phyloP scores from a whole-genome alignment of 2,888 invertebrate genomes.

The Dorcus hopei region DNA sequence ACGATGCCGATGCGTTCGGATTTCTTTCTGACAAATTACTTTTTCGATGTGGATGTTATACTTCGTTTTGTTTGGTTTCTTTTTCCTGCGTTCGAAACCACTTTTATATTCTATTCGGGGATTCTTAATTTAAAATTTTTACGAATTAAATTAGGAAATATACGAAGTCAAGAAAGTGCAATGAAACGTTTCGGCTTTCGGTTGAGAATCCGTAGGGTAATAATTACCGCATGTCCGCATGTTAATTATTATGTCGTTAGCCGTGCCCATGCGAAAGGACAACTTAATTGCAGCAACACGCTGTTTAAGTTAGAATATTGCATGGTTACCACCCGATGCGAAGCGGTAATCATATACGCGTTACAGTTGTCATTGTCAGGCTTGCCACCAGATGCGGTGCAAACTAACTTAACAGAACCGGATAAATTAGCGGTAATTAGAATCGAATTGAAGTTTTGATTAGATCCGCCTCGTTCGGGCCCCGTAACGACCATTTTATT shows the following conservation, averaged over 20 bases:
- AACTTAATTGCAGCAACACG: constrained; percentile 10
- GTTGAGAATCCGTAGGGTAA: background rate
- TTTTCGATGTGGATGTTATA: no score
- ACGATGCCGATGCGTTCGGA: no score
- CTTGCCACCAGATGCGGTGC: constrained; percentile 30
- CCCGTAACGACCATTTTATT: constrained; percentile 37
- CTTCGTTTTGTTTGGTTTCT: no score
- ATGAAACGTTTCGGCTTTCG: no score
- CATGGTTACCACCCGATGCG: constrained; percentile 15
- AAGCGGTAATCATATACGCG: constrained; percentile 35
- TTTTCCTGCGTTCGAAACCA: no score
- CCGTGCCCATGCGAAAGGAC: constrained; percentile 7
- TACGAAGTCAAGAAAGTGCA: no score
- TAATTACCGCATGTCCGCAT: constrained; percentile 9
- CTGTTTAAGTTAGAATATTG: constrained; percentile 9
- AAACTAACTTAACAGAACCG: constrained; percentile 29
- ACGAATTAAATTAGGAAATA: no score
- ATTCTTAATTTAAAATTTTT: no score
- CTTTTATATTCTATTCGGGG: no score
- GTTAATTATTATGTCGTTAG: constrained; percentile 10
- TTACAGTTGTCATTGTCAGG: constrained; percentile 39
- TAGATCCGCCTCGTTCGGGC: constrained; percentile 37
- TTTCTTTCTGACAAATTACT: no score
- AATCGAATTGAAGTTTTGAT: constrained; percentile 43
- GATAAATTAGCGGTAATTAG: constrained; percentile 43